Evolutionary conservation across 2,888 invertebrate species (phyloP).

Genomic region (Stenodera caucasica): DNA sequence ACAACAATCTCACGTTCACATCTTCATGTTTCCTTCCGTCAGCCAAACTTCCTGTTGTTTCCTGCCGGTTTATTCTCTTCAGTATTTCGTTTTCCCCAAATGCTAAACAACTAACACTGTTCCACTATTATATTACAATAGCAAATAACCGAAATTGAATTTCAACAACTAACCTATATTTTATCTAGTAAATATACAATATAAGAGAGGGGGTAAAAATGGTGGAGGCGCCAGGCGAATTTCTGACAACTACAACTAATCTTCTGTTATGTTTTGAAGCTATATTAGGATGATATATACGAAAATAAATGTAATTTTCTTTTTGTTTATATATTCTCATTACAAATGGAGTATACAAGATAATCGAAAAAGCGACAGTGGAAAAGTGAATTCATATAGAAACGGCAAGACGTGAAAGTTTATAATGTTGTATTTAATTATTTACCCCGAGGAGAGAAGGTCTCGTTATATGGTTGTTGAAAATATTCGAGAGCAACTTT

Average conservation of each 20-base stretch:
- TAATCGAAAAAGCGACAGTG: conserved; percentile 13
- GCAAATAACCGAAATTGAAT: background rate
- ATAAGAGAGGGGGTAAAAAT: no score
- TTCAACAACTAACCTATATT: background rate
- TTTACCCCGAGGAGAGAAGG: conserved; percentile 29
- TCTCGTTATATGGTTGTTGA: conserved; percentile 8
- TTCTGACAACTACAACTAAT: background rate
- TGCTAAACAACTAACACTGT: background rate
- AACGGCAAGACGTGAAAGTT: conserved; percentile 16
- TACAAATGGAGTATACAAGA: conserved; percentile 10
- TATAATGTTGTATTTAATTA: conserved; percentile 23
- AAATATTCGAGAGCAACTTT: background rate
- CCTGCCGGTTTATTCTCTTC: conserved; percentile 27
- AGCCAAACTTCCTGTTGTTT: conserved; percentile 38
- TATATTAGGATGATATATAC: no score
- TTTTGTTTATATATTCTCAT: conserved; percentile 10
- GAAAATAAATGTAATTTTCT: background rate
- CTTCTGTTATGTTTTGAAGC: no score
- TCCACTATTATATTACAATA: background rate
- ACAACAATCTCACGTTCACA: conserved; percentile 44
- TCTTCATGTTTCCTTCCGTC: conserved; percentile 45
- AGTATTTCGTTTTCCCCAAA: conserved; percentile 10
- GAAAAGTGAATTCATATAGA: background rate
- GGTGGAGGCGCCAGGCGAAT: conserved; percentile 11
- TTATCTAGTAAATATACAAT: no score